A percentile compares a stretch with the other conserved stretches of the same genome.
phyloP scores from a whole-genome alignment of 2,113 vertebrate genomes.

The Nibea albiflora region DNA sequence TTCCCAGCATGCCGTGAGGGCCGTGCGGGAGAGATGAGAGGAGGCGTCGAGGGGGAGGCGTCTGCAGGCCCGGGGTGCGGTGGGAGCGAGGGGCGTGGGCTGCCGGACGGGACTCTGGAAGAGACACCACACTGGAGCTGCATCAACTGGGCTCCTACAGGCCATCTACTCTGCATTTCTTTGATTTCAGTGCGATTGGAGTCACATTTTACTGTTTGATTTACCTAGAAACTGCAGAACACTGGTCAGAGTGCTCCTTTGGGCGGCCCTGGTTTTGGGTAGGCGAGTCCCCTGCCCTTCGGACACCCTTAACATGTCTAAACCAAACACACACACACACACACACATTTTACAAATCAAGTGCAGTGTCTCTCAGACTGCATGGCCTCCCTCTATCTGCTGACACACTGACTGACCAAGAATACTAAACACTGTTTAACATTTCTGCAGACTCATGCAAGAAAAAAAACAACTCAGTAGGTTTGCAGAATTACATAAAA shows the following conservation, averaged over 20 bases:
- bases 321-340: conserved; percentile 79
- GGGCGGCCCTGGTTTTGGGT: conserved; percentile 90
- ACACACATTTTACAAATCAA: conserved; percentile 62
- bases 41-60: conserved; percentile 90
- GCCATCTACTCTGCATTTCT: not conserved
- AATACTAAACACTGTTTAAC: conserved; percentile 1
- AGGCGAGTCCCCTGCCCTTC: conserved; percentile 91
- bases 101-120: conserved; percentile 91
- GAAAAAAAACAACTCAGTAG: not conserved
- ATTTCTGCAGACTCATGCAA: conserved; percentile 11
- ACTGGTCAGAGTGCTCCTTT: conserved; percentile 93
- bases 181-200: not conserved
- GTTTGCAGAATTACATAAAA: not conserved
- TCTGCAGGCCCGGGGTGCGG: conserved; percentile 91
- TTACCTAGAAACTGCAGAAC: conserved; percentile 96
- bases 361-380: conserved; percentile 29
- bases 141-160: conserved; percentile 50
- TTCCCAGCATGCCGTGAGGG: conserved; percentile 94
- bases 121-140: conserved; percentile 63
- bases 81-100: conserved; percentile 88
- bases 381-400: not conserved
- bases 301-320: conserved; percentile 94
- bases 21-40: conserved; percentile 90
- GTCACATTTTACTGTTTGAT: not conserved
- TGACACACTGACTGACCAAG: not conserved